Evolutionary conservation across 35 echinoderm and acorn worm genomes (phyloP), one percentile per base, ranked within the genome.

Genomic region (Lytechinus pictus): DNA sequence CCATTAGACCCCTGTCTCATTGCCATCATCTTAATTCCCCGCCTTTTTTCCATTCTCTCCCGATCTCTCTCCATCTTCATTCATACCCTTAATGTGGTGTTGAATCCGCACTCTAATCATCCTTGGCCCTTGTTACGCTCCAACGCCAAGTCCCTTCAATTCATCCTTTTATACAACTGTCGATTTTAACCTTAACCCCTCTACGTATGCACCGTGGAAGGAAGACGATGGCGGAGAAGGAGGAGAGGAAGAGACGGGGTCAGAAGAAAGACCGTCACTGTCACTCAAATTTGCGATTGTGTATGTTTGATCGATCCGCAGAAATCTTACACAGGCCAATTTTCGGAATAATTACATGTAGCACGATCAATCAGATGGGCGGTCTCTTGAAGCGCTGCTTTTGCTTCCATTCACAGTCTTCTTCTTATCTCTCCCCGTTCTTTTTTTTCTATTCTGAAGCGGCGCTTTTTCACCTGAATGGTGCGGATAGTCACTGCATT

Each of bases 291-390:
- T 93, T 57, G 92, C 92, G 92, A 93, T 93, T 93, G 92, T 93
- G 92, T 93, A 93, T 57, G 54, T 93, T 93, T 93, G 92, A 93
- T 93, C 92, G 92, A 93, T 93, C 92, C 92, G 29, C 28, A 93
- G 92, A 93, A 93, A 93, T 93, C 92, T 93, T 93, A 27, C 92
- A 93, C 53, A 55, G 92, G 92, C 92, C 92, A 93, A 93, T 93
- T 93, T 93, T 54, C 52, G 92, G 92, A 93, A 93, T 93, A 57
- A 93, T 93, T 93, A 93, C 92, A 57, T 93, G 92, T 93, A 55
- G 54, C 92, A 57, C 92, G 92, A 93, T 93, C 92, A 93, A 93
- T 93, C 92, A 93, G n/a, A 33, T 52, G 52, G 13, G 28, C 88
- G 29, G 52, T 90, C 88, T 33, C 88, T 90, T 90, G 88, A 10